phyloP scores from a whole-genome alignment of 2,113 vertebrate species.

The Aegithalos caudatus region DNA sequence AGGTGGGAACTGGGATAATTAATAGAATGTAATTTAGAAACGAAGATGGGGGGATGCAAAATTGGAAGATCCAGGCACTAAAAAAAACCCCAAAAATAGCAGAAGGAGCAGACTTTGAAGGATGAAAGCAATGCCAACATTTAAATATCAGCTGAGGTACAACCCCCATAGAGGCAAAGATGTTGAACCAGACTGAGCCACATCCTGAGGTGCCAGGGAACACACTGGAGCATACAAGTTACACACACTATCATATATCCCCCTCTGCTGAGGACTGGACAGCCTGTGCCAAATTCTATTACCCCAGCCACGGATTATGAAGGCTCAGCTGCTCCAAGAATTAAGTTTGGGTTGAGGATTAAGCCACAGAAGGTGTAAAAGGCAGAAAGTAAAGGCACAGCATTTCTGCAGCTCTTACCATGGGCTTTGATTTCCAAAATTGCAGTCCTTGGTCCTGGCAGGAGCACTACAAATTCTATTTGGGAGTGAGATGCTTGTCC shows the following conservation, averaged over 20 bases:
- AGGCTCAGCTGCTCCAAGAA: not conserved
- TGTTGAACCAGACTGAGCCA: not conserved
- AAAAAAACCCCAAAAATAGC: no score
- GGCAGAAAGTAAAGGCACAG: not conserved
- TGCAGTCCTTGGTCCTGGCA: not conserved
- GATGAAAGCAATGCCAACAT: not conserved
- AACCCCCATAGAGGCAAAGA: not conserved
- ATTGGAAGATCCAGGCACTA: not conserved
- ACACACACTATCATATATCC: fast-evolving
- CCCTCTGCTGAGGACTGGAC: not conserved
- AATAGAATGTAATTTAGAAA: not conserved
- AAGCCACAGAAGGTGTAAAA: not conserved
- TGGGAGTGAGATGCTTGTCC: not conserved
- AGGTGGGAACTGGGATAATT: not conserved
- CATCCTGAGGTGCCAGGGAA: not conserved
- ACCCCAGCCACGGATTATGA: fast-evolving
- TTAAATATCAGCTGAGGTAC: not conserved
- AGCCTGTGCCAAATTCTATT: not conserved
- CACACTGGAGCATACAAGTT: fast-evolving
- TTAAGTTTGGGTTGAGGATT: not conserved
- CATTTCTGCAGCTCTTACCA: not conserved
- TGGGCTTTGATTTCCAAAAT: not conserved
- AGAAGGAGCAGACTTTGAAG: not conserved
- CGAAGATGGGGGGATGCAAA: not conserved
- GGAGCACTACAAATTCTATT: not conserved